Percentiles rank a stretch among this genome's conserved stretches.
These are phyloP conservation scores for Zygaena filipendulae DNA, from an alignment of 2,888 invertebrate genomes.

Conservation along the genomic window DNA sequence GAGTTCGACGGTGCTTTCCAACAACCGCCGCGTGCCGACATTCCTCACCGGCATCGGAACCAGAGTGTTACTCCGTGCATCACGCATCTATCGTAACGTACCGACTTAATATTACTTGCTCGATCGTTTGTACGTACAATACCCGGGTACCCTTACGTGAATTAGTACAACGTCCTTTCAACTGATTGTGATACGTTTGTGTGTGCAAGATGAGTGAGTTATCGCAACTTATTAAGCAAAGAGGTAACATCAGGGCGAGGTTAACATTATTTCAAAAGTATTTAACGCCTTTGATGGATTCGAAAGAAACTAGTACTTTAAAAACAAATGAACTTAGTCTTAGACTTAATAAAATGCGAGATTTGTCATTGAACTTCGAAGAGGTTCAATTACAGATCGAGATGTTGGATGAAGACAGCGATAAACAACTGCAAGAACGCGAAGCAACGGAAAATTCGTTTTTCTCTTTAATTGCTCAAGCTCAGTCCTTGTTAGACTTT, in stretches of 20 bases:
- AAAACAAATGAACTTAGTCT: conserved; percentile 6
- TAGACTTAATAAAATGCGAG: conserved; percentile 7
- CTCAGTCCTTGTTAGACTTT: conserved; percentile 5
- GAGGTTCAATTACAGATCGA: conserved; percentile 11
- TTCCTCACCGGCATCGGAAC: too few species aligned
- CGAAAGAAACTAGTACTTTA: conserved; percentile 3
- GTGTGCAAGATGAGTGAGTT: conserved; percentile 7
- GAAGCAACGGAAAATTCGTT: conserved; percentile 8
- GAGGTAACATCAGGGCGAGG: conserved; percentile 6
- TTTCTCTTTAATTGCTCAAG: conserved; percentile 8
- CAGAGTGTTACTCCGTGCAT: too few species aligned
- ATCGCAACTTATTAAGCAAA: conserved; percentile 8
- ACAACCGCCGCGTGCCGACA: too few species aligned
- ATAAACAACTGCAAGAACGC: conserved; percentile 7
- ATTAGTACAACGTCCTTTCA: too few species aligned
- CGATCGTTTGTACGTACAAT: too few species aligned
- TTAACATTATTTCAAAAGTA: conserved; percentile 10
- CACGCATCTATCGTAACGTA: too few species aligned
- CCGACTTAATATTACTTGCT: too few species aligned
- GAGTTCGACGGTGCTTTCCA: too few species aligned
- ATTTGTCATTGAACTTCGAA: conserved; percentile 9
- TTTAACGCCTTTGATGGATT: conserved; percentile 6
- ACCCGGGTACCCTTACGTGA: too few species aligned
- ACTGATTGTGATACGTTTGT: too few species aligned
- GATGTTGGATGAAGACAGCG: conserved; percentile 7